Conservation (phyloP, 1,140 invertebrate species). For the Nephila pilipes region DNA sequence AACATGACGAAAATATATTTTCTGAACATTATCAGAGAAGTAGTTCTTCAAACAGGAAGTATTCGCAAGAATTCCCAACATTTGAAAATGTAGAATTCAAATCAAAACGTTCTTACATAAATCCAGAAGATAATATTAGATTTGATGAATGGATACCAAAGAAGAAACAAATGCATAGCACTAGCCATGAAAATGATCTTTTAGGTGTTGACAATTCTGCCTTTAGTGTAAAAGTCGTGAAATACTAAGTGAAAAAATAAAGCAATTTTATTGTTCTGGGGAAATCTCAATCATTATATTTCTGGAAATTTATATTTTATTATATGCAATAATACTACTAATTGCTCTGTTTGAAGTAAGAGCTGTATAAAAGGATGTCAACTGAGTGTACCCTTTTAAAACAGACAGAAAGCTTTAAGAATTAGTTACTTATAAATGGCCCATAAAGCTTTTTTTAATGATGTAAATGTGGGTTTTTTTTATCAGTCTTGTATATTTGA, state of each 20-base stretch:
- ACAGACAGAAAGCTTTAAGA: too few relatives aligned
- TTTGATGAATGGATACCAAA: not conserved
- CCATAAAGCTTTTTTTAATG: too few relatives aligned
- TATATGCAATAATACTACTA: too few relatives aligned
- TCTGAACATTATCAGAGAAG: constrained; percentile 5
- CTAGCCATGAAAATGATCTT: not conserved
- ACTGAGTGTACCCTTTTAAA: too few relatives aligned
- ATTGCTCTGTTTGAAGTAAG: too few relatives aligned
- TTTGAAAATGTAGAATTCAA: constrained; percentile 11
- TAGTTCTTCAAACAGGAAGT: not conserved
- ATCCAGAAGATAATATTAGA: not conserved
- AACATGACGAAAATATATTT: not conserved
- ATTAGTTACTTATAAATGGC: too few relatives aligned
- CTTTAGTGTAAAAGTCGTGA: not conserved
- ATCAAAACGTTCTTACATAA: not conserved
- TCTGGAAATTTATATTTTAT: too few relatives aligned
- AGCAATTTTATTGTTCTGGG: not conserved
- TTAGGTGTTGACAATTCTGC: not conserved
- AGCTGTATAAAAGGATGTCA: too few relatives aligned
- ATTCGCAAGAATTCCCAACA: not conserved
- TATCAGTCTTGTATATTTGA: too few relatives aligned
- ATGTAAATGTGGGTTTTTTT: too few relatives aligned
- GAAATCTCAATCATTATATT: too few relatives aligned
- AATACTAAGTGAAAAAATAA: not conserved
- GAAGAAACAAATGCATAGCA: not conserved